Percentiles rank a stretch among this genome's conserved stretches.
phyloP scores from a whole-genome alignment of 2,113 vertebrate genomes.

The Oncorhynchus mykiss region DNA sequence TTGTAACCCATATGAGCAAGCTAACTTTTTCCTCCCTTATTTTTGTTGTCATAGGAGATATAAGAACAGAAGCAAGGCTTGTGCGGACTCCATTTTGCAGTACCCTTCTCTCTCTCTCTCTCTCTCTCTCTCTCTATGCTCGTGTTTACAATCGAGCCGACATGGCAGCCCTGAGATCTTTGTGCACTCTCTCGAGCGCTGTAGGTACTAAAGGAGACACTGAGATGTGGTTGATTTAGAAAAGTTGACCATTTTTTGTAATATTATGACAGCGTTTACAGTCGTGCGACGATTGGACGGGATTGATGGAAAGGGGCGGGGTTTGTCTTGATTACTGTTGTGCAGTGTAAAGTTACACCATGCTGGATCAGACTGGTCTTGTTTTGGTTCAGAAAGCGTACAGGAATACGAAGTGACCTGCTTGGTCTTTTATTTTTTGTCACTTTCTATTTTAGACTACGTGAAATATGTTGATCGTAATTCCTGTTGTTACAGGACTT shows the following conservation, averaged over 20 bases:
- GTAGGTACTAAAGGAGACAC: slow-evolving; percentile 2
- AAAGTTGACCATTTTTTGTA: slow-evolving; percentile 25
- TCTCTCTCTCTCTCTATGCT: neutral
- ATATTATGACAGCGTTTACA: slow-evolving; percentile 73
- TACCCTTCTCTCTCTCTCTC: neutral
- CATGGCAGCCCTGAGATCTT: slow-evolving; percentile 51
- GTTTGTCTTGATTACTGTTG: slow-evolving; percentile 65
- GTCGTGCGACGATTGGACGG: slow-evolving; percentile 76
- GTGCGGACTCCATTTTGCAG: slow-evolving; percentile 71
- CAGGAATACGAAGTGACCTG: too few species aligned
- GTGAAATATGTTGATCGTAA: too few species aligned
- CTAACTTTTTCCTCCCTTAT: neutral
- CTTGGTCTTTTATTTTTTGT: too few species aligned
- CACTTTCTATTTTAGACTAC: too few species aligned
- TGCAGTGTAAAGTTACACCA: slow-evolving; percentile 20
- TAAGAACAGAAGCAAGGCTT: neutral
- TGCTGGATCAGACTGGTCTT: slow-evolving; percentile 36
- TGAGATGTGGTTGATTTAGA: neutral
- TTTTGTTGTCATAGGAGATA: slow-evolving; percentile 2
- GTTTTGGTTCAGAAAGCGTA: slow-evolving; percentile 47
- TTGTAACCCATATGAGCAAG: neutral
- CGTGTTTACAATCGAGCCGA: slow-evolving; percentile 63
- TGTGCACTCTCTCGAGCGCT: slow-evolving; percentile 17
- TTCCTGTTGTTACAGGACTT: too few species aligned
- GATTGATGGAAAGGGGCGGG: slow-evolving; percentile 80